Percentiles rank a stretch among this genome's conserved stretches.
Conservation (phyloP, 2,888 invertebrate genomes). For the Himalopsyche tibetana region DNA sequence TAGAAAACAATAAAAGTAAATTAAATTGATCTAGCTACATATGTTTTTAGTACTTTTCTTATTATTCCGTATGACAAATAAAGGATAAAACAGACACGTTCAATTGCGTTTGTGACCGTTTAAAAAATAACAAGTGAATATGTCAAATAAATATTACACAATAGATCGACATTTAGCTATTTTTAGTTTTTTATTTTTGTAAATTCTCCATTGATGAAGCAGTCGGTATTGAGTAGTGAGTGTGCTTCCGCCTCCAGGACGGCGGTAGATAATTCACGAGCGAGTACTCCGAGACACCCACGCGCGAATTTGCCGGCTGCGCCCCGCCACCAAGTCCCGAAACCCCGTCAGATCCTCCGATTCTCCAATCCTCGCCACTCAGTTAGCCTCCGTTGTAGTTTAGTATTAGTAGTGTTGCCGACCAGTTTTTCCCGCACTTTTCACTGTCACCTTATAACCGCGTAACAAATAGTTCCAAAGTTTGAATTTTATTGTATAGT, state of each 20-base stretch:
- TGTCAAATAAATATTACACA: too few species aligned
- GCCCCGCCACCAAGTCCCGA: slow-evolving; percentile 40
- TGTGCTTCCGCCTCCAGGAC: slow-evolving; percentile 26
- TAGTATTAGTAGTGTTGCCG: slow-evolving; percentile 52
- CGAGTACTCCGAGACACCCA: slow-evolving; percentile 53
- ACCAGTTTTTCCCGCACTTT: slow-evolving; percentile 50
- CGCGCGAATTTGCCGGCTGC: slow-evolving; percentile 38
- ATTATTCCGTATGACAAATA: too few species aligned
- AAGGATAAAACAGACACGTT: too few species aligned
- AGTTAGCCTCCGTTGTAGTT: slow-evolving; percentile 53
- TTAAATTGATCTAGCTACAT: too few species aligned
- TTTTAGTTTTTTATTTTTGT: slow-evolving; percentile 8
- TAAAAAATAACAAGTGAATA: too few species aligned
- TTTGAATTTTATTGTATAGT: slow-evolving; percentile 27
- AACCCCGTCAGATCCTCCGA: slow-evolving; percentile 39
- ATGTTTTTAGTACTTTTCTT: too few species aligned
- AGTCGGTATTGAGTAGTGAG: slow-evolving; percentile 12
- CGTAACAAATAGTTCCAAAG: neutral
- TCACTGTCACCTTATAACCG: slow-evolving; percentile 44
- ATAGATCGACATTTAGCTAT: slow-evolving; percentile 41
- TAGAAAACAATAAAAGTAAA: too few species aligned
- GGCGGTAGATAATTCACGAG: slow-evolving; percentile 47
- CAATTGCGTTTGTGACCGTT: too few species aligned
- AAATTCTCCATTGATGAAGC: neutral
- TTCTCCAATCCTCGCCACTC: slow-evolving; percentile 41